Percentiles rank a stretch among this genome's conserved stretches.
phyloP scores from a whole-genome alignment of 2,888 invertebrate genomes.

The Pseudanteris insignis region DNA sequence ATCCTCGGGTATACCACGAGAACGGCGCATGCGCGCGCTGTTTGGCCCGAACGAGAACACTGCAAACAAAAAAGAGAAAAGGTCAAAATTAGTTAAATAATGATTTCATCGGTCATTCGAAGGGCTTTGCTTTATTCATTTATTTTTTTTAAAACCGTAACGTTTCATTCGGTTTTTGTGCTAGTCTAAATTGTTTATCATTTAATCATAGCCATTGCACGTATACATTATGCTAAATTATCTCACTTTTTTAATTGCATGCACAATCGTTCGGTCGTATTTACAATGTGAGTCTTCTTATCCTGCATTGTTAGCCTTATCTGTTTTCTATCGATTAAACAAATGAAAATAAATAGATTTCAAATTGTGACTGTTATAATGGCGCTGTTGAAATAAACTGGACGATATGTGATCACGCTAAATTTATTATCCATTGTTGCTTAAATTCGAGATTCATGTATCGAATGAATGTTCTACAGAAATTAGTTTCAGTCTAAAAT shows the following conservation, averaged over 20 bases:
- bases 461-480: conserved; percentile 1
- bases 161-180: too few relatives aligned
- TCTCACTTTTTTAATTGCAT: conserved; percentile 8
- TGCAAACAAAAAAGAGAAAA: conserved; percentile 40
- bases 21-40: conserved; percentile 23
- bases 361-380: conserved; percentile 9
- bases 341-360: background rate
- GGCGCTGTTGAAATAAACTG: conserved; percentile 22
- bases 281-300: conserved; percentile 24
- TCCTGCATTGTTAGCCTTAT: conserved; percentile 2
- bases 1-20: conserved; percentile 24
- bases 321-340: background rate
- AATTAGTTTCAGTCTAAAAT: too few relatives aligned
- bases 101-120: too few relatives aligned
- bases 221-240: background rate
- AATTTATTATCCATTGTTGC: conserved; percentile 6
- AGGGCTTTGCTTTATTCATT: too few relatives aligned
- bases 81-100: conserved; percentile 20
- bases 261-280: conserved; percentile 24
- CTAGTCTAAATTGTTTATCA: too few relatives aligned
- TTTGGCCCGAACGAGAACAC: conserved; percentile 27
- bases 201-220: background rate
- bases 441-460: conserved; percentile 18
- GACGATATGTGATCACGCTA: conserved; percentile 9
- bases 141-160: too few relatives aligned